Evolutionary conservation across 1,140 invertebrate genomes (phyloP), one percentile per base, ranked within the genome.

Genomic region (Drosophila trapezifrons): DNA sequence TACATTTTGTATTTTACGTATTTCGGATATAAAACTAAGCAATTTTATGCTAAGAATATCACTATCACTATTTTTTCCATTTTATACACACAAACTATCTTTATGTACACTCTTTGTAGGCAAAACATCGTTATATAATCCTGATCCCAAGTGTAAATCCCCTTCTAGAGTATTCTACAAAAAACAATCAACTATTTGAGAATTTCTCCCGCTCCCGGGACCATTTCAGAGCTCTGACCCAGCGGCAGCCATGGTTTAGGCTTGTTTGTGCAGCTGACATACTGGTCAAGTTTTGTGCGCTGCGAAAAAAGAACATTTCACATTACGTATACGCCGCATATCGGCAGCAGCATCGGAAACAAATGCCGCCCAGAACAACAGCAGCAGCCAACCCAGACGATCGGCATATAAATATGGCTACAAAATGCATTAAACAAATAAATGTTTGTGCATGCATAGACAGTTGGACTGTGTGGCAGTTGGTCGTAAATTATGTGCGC

Each of bases 201-300:
- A 10, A 13, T 0, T n/a, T 22, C 8, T 18, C 35, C 4, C 6
- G 18, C 1, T 37, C 55, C 40, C 55, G 22, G 2, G 20, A 45
- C 38, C 3, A 45, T 47, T 42, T 27, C 25, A 10, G 7, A 17
- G 60, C 40, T 49, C n/a, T 45, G 56, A 62, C 69, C 60, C n/a
- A 27, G 22, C 45, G 43, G 67, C 45, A 55, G 43, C 57, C 22
- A 55, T 57, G 63, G 58, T 66, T 86, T 66, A 54, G 69, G 18
- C 64, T 15, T 76, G 83, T 86, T 87, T 82, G 66, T 43, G 66
- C 82, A 86, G 82, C 82, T 86, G 82, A 87, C 76, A 87, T 79
- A 73, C 75, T 87, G 82, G 83, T 76, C 82, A 82, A 80, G 80
- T 80, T 76, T 72, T 17, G 42, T 45, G 29, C 42, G 29, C 51